A percentile compares a stretch with the other conserved stretches of the same genome.
These are phyloP conservation scores for Oceanodroma leucorhoa DNA, from an alignment of 2,797 vertebrate genomes.

Conservation along the genomic window DNA sequence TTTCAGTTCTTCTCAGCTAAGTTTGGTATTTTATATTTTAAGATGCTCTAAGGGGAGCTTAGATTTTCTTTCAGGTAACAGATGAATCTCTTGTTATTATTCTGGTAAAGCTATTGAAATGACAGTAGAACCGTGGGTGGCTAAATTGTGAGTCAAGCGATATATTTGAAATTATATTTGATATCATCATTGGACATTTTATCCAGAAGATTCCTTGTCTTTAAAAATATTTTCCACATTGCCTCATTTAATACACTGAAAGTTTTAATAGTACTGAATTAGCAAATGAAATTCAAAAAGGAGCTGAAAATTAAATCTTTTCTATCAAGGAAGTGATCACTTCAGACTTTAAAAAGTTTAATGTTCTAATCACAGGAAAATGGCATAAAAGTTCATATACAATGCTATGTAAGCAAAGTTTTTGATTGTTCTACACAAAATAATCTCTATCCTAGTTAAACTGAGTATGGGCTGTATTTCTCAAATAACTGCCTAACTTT, in stretches of 20 bases:
- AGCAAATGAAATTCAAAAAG: conserved; percentile 24
- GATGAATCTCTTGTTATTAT: neutral
- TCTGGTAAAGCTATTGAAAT: neutral
- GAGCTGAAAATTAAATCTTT: neutral
- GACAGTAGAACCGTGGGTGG: neutral
- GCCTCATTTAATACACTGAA: conserved; percentile 15
- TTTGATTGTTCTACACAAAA: conserved; percentile 38
- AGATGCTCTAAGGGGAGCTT: neutral
- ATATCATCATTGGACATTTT: neutral
- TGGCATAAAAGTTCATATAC: conserved; percentile 1
- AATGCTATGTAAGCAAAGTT: conserved; percentile 18
- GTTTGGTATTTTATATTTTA: neutral
- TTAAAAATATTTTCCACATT: conserved; percentile 15
- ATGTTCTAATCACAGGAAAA: conserved; percentile 56
- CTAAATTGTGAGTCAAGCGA: conserved; percentile 25
- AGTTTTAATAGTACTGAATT: conserved; percentile 28
- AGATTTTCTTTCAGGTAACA: neutral
- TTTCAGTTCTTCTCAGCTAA: neutral
- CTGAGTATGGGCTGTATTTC: neutral
- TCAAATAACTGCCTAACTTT: neutral
- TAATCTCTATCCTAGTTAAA: neutral
- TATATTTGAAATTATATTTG: neutral
- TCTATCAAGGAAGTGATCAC: neutral
- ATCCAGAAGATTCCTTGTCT: conserved; percentile 3
- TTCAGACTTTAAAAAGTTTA: conserved; percentile 45